phyloP scores from a whole-genome alignment of 2,113 vertebrate species.

The Cathartes aura region DNA sequence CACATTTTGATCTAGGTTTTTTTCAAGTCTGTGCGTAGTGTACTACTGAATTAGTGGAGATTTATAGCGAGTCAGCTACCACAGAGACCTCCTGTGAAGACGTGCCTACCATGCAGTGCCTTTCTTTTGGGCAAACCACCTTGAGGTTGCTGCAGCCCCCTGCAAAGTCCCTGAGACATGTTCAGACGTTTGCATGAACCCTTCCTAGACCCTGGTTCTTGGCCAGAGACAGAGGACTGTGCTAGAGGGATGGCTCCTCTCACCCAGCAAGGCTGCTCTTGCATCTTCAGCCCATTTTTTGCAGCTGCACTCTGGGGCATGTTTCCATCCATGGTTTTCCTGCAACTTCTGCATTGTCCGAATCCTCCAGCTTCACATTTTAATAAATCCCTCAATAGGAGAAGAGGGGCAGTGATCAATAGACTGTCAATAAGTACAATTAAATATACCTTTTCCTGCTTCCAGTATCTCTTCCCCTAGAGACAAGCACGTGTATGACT shows the following conservation, averaged over 20 bases:
- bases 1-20: background rate
- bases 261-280: background rate
- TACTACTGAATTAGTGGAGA: background rate
- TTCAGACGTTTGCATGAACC: no score
- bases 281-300: background rate
- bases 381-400: background rate
- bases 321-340: background rate
- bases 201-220: background rate
- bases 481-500: background rate
- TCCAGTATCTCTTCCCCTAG: background rate
- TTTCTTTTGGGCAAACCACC: background rate
- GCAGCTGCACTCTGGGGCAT: background rate
- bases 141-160: background rate
- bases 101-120: fast-evolving
- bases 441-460: background rate
- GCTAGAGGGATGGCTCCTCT: background rate
- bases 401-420: background rate
- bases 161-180: background rate
- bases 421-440: background rate
- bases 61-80: background rate
- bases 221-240: background rate
- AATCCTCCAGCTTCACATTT: background rate
- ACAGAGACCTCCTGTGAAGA: background rate
- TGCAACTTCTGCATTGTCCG: background rate
- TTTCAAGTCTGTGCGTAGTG: background rate